Evolutionary conservation across 2,888 invertebrate genomes (phyloP).

Genomic region (Agrilus cyanescens): DNA sequence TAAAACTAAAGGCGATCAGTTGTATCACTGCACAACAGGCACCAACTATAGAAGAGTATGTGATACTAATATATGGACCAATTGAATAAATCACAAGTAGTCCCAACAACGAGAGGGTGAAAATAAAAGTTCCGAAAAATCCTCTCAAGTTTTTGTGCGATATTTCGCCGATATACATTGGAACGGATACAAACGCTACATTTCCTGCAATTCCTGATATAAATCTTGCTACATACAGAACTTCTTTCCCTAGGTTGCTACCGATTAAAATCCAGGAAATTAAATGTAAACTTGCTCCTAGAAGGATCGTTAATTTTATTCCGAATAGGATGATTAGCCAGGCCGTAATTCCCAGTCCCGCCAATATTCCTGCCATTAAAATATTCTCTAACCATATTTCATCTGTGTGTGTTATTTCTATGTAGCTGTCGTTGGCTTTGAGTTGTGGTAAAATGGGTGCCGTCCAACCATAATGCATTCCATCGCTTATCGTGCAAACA

Average conservation of each 20-base stretch:
- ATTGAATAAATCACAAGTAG: slow-evolving; percentile 30
- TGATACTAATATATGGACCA: slow-evolving; percentile 28
- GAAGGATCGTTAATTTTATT: slow-evolving; percentile 22
- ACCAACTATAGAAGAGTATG: slow-evolving; percentile 26
- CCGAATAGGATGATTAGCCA: background rate
- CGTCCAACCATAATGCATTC: slow-evolving; percentile 34
- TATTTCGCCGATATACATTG: slow-evolving; percentile 33
- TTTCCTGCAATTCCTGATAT: slow-evolving; percentile 31
- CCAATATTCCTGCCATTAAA: slow-evolving; percentile 22
- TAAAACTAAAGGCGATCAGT: slow-evolving; percentile 26
- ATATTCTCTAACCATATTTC: slow-evolving; percentile 22
- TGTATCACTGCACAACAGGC: slow-evolving; percentile 22
- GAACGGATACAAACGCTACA: slow-evolving; percentile 32
- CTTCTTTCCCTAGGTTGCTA: slow-evolving; percentile 22
- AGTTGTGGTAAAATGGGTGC: slow-evolving; percentile 29
- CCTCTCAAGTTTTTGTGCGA: slow-evolving; percentile 32
- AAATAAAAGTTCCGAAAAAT: slow-evolving; percentile 30
- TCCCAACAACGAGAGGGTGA: slow-evolving; percentile 31
- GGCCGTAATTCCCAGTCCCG: slow-evolving; percentile 23
- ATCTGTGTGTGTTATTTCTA: slow-evolving; percentile 18
- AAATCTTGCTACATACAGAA: slow-evolving; percentile 28
- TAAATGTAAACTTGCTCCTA: slow-evolving; percentile 25
- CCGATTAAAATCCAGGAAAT: slow-evolving; percentile 29
- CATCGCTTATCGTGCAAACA: slow-evolving; percentile 30
- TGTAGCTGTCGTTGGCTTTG: slow-evolving; percentile 23